phyloP scores from a whole-genome alignment of 2,113 vertebrate species.

The Perca schrenkii region DNA sequence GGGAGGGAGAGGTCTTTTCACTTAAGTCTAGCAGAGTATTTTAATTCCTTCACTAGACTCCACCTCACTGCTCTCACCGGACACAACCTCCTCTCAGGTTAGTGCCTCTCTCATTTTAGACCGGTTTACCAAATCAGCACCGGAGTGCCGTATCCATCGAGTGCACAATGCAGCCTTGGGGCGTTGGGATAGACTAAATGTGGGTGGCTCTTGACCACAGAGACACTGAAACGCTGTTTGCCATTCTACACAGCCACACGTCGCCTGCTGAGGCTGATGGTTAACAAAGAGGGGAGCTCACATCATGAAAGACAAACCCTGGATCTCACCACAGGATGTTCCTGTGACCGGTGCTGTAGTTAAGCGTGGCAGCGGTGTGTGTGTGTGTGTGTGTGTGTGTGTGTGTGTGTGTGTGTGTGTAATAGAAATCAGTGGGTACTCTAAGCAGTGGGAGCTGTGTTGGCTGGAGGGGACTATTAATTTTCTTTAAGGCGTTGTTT shows the following conservation, averaged over 20 bases:
- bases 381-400: conserved; percentile 16
- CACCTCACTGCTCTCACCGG: conserved; percentile 5
- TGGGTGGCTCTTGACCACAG: conserved; percentile 46
- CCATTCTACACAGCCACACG: conserved; percentile 11
- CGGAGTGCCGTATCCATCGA: not conserved
- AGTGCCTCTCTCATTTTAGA: conserved; percentile 49
- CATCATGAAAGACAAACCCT: conserved; percentile 46
- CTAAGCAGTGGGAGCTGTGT: conserved; percentile 25
- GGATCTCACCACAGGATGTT: conserved; percentile 60
- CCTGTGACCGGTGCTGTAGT: conserved; percentile 15
- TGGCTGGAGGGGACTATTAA: conserved; percentile 58
- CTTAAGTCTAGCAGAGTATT: conserved; percentile 38
- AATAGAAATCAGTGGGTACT: conserved; percentile 20
- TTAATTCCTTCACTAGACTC: conserved; percentile 40
- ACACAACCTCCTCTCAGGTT: conserved; percentile 65
- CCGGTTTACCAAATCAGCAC: not conserved
- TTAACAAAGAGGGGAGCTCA: conserved; percentile 68
- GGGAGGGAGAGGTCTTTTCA: conserved; percentile 46
- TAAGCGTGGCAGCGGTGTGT: conserved; percentile 18
- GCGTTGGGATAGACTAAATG: conserved; percentile 35
- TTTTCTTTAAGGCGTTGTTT: conserved; percentile 61
- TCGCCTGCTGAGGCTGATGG: conserved; percentile 41
- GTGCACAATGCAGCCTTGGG: conserved; percentile 43
- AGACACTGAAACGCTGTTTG: not conserved
- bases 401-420: conserved; percentile 1